Base-by-base conservation (phyloP, 2,113 vertebrate genomes). In the Sphaerodactylus townsendi region DNA sequence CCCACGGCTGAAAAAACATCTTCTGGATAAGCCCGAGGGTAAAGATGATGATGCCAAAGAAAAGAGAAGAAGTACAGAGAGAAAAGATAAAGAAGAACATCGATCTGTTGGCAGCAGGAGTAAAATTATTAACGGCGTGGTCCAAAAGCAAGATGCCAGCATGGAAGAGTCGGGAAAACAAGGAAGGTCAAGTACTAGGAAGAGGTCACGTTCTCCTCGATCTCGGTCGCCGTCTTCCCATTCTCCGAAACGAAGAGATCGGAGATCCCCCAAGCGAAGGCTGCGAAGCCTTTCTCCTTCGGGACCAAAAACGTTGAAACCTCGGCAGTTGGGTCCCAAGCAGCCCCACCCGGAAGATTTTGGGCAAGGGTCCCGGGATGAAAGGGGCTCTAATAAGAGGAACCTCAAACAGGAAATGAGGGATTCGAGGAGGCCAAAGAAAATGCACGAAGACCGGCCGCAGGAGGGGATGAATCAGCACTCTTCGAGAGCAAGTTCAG, bases 211-310 rank as follows among this genome's bases (percentile, higher is more conserved):
- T 37, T 98, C 96, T 75, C 96, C 96, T 39, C 96, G 96, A 77
- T 93, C 98, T 3, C 96, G 97, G 2, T 99, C 98, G 1, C 98
- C 97, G 0, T 87, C 95, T 85, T 90, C 94, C 1, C 92, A 96
- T 93, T 98, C 97, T 79, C 97, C 97, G 1, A 99, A 99, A 92
- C 96, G 98, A 89, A 97, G 98, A 92, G 98, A 99, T 14, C 95
- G 98, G 33, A 93, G 98, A 0, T 98, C 98, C 1, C 98, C 98
- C 9, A 99, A 99, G 93, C 94, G 96, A 90, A 88, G 97, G 83
- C 92, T 96, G 9, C 93, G 98, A 83, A 98, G 98, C 91, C 95
- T 96, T 81, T 98, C 98, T 80, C 96, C 97, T 35, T 96, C 96
- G 0, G 3, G 81, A 87, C 95, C 96, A 82, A 98, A 99, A 93